Evolutionary conservation across 2,888 invertebrate genomes (phyloP).

Genomic region (Chloroclystis v-ata): DNA sequence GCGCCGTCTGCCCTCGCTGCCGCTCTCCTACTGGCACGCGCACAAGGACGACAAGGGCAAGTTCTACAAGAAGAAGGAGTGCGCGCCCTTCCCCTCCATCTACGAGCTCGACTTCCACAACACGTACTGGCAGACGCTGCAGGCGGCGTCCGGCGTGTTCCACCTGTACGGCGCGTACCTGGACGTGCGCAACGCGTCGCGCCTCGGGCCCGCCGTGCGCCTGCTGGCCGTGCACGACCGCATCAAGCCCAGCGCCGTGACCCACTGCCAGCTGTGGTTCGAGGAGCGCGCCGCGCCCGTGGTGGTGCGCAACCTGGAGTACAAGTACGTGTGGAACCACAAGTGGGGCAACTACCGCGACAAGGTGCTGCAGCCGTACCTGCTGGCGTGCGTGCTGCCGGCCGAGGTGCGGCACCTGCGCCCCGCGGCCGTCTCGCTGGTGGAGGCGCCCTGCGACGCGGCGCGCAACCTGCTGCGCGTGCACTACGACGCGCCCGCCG

Average conservation of each 20-base stretch:
- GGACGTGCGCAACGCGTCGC: slow-evolving; percentile 86
- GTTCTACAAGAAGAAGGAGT: slow-evolving; percentile 81
- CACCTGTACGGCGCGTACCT: slow-evolving; percentile 94
- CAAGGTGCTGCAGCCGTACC: slow-evolving; percentile 93
- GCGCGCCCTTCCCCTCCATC: slow-evolving; percentile 91
- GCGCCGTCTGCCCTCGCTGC: slow-evolving; percentile 88
- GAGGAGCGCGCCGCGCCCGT: slow-evolving; percentile 89
- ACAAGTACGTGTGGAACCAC: slow-evolving; percentile 95
- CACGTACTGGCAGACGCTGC: slow-evolving; percentile 93
- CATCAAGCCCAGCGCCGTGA: slow-evolving; percentile 88
- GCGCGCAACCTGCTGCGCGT: slow-evolving; percentile 90
- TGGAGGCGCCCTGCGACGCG: slow-evolving; percentile 90
- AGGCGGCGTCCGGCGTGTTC: slow-evolving; percentile 90
- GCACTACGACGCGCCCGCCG: slow-evolving; percentile 84
- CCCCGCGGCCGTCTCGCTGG: slow-evolving; percentile 91
- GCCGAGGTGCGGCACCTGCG: slow-evolving; percentile 82
- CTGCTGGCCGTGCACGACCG: slow-evolving; percentile 93
- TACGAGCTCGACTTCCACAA: slow-evolving; percentile 96
- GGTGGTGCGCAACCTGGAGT: slow-evolving; percentile 89
- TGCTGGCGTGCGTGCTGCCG: slow-evolving; percentile 93
- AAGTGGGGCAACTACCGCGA: slow-evolving; percentile 97
- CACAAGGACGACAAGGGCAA: slow-evolving; percentile 87
- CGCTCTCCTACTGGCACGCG: slow-evolving; percentile 90
- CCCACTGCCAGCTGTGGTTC: slow-evolving; percentile 94
- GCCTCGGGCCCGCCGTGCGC: slow-evolving; percentile 89